These are phyloP conservation scores for Hormaphis cornu DNA, from an alignment of 1,140 invertebrate species.

Conservation along the genomic window DNA sequence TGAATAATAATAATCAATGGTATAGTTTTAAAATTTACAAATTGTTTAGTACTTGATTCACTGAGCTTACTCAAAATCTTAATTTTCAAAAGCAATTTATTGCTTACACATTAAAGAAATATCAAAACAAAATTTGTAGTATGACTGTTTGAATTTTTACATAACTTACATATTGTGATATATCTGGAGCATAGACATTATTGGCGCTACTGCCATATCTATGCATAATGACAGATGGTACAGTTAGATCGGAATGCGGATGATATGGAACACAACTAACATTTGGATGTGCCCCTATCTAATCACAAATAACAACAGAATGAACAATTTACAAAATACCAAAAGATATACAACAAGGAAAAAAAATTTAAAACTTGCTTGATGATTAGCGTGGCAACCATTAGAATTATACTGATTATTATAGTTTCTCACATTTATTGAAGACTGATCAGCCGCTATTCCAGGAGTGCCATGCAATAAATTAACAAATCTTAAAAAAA, in stretches of 20 bases:
- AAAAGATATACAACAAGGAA: background rate
- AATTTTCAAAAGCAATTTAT: too few relatives aligned
- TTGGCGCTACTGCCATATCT: background rate
- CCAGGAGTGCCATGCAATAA: conserved; percentile 9
- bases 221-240: conserved; percentile 13
- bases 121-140: too few relatives aligned
- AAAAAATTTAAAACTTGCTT: background rate
- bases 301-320: background rate
- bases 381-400: conserved; percentile 14
- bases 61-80: too few relatives aligned
- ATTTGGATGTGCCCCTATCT: conserved; percentile 1
- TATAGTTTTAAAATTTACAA: too few relatives aligned
- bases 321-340: background rate
- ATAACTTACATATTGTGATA: conserved; percentile 7
- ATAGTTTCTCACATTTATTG: background rate
- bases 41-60: too few relatives aligned
- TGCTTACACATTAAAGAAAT: too few relatives aligned
- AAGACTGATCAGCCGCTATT: conserved; percentile 7
- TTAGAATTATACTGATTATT: conserved; percentile 4
- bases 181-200: background rate
- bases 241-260: conserved; percentile 14
- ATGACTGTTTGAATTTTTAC: too few relatives aligned
- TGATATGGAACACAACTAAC: conserved; percentile 11
- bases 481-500: conserved; percentile 16
- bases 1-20: too few relatives aligned